These are phyloP conservation scores for Agonopterix heracliana DNA, from an alignment of 2,888 invertebrate species.

Conservation along the genomic window DNA sequence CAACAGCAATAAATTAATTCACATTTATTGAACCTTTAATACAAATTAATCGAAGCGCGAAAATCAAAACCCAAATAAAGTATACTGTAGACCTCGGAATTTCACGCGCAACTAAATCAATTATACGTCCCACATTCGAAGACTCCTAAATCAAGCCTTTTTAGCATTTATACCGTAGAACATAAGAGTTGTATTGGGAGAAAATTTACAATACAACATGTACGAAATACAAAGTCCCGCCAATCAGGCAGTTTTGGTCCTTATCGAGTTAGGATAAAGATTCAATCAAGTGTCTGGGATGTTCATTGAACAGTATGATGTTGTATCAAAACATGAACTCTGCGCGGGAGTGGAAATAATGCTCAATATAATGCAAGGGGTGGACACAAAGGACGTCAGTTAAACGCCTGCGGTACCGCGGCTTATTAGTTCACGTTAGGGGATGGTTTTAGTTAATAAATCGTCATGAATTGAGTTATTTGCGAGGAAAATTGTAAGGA, in stretches of 20 bases:
- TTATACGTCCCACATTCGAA: conserved; percentile 19
- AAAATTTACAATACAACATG: too few species aligned
- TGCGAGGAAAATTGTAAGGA: background rate
- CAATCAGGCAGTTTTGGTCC: too few species aligned
- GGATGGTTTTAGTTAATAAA: conserved; percentile 14
- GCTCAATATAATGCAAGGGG: conserved; percentile 31
- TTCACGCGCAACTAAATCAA: conserved; percentile 69
- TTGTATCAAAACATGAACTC: conserved; percentile 37
- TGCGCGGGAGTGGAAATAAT: conserved; percentile 19
- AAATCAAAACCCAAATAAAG: conserved; percentile 32
- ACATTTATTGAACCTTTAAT: too few species aligned
- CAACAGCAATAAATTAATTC: too few species aligned
- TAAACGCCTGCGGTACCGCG: conserved; percentile 69
- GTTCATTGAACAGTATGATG: conserved; percentile 22
- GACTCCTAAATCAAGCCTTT: too few species aligned
- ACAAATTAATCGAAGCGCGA: too few species aligned
- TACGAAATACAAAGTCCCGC: too few species aligned
- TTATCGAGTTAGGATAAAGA: too few species aligned
- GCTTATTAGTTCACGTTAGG: conserved; percentile 46
- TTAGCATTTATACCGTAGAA: too few species aligned
- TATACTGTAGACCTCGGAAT: conserved; percentile 38
- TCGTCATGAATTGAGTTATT: background rate
- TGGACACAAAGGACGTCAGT: conserved; percentile 61
- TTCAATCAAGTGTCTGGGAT: too few species aligned
- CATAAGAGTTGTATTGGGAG: too few species aligned